phyloP scores from a whole-genome alignment of 2,113 vertebrate species.

The Dissostichus mawsoni region DNA sequence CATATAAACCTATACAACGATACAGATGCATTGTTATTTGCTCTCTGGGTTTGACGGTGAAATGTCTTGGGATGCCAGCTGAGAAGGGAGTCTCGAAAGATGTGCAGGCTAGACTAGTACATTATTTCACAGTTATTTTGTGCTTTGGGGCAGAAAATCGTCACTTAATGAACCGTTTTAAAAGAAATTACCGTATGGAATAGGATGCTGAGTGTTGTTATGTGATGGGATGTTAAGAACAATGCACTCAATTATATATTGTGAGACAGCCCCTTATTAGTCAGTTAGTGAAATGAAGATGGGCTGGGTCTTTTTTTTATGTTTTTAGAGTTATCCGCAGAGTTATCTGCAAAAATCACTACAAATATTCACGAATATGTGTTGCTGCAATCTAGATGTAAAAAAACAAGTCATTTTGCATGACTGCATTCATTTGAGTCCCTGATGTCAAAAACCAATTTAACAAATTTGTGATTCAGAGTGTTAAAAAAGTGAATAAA shows the following conservation, averaged over 20 bases:
- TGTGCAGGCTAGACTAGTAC: constrained; percentile 24
- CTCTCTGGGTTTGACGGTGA: constrained; percentile 49
- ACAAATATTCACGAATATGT: constrained; percentile 53
- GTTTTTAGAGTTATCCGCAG: constrained; percentile 29
- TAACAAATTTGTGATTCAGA: constrained; percentile 38
- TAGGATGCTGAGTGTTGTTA: constrained; percentile 62
- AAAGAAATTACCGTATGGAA: constrained; percentile 40
- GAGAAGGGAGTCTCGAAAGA: constrained; percentile 14
- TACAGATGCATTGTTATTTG: constrained; percentile 48
- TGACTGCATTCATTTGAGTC: constrained; percentile 56
- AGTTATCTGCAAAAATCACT: constrained; percentile 37
- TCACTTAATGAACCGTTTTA: constrained; percentile 49
- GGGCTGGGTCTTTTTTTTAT: constrained; percentile 31
- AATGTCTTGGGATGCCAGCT: constrained; percentile 39
- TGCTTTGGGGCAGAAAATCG: constrained; percentile 28
- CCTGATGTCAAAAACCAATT: constrained; percentile 37
- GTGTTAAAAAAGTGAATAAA: constrained; percentile 38
- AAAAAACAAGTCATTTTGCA: constrained; percentile 55
- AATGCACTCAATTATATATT: constrained; percentile 37
- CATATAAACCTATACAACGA: constrained; percentile 40
- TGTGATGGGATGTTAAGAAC: constrained; percentile 59
- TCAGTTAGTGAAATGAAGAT: constrained; percentile 48
- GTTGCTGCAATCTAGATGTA: constrained; percentile 40
- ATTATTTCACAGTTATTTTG: constrained; percentile 27
- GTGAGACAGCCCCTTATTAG: constrained; percentile 47